Base-by-base conservation (phyloP, 1,140 invertebrate genomes). In the Dolichoris vasculosae region DNA sequence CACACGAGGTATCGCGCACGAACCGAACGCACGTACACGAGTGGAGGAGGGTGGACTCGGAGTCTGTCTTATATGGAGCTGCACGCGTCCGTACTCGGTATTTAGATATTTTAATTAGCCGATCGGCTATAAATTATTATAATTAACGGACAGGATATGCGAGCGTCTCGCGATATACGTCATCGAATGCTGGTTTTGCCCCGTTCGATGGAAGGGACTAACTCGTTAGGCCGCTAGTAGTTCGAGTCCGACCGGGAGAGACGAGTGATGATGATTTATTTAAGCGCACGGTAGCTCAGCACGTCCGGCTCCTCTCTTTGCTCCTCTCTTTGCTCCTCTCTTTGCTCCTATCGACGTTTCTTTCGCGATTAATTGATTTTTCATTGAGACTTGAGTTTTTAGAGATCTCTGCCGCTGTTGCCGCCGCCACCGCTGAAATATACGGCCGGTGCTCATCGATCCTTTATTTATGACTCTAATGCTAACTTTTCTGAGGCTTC, bases 21-120 rank as follows among this genome's bases (percentile, higher is more conserved):
- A 2, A 73, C 30, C 35, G 51, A 4, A 82, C 26, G 55, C 30
- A 26, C 73, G 32, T 26, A 64, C 30, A n/a, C 55, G 35, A 30
- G 79, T 30, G n/a, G 79, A 32, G 26, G 79, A 69, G 35, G 32
- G n/a, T 20, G n/a, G n/a, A 59, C 23, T 2, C 9, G 55, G 55
- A 59, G 55, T 59, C 20, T 0, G 9, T 69, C 79, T 81, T 81
- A 48, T 71, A 89, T 55, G 80, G 23, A 55, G 73, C 46, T 87
- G 88, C 88, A 89, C 88, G 85, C 78, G 86, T 30, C 26, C 71
- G 23, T 46, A 30, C 86, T 88, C 88, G 86, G 87, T 90, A 91
- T 92, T 92, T 92, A 89, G 91, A 92, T 92, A 92, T 93, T 92
- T 93, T 93, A 92, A 93, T 92, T 92, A 92, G 90, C 88, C 88